Conservation (phyloP, 2,113 vertebrate genomes). For the Australoheros scitulus region DNA sequence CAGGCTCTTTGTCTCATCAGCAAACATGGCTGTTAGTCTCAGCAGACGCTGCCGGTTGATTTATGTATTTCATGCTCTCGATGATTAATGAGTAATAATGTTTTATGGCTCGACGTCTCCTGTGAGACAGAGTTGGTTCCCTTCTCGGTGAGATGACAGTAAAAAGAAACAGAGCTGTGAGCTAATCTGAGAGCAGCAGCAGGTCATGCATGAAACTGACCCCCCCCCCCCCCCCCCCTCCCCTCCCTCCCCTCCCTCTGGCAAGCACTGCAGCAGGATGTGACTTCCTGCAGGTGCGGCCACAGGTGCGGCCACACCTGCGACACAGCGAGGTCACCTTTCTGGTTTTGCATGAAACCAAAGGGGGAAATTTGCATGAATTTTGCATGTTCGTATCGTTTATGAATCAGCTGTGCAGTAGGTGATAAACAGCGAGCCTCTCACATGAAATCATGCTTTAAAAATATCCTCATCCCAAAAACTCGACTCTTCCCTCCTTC, state of each 20-base stretch:
- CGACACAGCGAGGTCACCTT: background rate
- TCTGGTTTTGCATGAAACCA: background rate
- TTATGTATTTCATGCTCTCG: background rate
- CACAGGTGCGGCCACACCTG: conserved; percentile 29
- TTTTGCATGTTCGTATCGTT: conserved; percentile 11
- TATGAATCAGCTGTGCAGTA: background rate
- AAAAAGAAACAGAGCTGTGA: background rate
- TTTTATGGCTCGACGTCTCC: too few relatives aligned
- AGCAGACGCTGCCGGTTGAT: background rate
- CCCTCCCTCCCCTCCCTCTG: too few relatives aligned
- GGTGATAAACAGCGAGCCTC: background rate
- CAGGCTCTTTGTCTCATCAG: background rate
- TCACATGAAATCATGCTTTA: background rate
- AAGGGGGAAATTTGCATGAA: background rate
- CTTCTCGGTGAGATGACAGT: background rate
- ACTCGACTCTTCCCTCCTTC: background rate
- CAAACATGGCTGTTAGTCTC: background rate
- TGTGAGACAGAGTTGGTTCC: too few relatives aligned
- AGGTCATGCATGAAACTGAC: background rate
- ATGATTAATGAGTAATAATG: background rate
- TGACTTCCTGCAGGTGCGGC: conserved; percentile 7
- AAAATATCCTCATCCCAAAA: background rate
- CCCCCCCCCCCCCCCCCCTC: too few relatives aligned
- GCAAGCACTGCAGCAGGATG: background rate
- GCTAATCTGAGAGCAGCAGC: background rate